These are phyloP conservation scores for Phrynocephalus vlangalii DNA, from an alignment of 2,797 vertebrate species.

Conservation along the genomic window DNA sequence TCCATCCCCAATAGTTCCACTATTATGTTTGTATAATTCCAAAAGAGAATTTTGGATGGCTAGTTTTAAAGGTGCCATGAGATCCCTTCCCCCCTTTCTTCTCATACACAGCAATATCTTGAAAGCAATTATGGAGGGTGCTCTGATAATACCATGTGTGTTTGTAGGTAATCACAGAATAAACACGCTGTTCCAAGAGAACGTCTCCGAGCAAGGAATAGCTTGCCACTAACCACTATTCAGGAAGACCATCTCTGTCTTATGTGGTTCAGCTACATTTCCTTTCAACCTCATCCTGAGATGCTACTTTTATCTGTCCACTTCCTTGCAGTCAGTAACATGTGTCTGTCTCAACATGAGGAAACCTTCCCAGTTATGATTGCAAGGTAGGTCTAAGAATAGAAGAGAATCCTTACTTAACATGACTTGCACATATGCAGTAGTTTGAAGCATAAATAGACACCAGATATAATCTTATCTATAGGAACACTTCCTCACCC, in stretches of 20 bases:
- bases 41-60: no score
- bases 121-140: no score
- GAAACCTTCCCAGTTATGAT: background rate
- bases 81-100: no score
- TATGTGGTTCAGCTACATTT: background rate
- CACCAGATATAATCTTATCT: conserved; percentile 54
- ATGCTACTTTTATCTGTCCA: background rate
- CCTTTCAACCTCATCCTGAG: background rate
- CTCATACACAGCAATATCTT: no score
- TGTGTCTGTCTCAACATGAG: background rate
- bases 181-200: background rate
- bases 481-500: conserved; percentile 26
- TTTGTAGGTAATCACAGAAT: no score
- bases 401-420: conserved; percentile 49
- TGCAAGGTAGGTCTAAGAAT: background rate
- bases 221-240: background rate
- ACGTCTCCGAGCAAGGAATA: background rate
- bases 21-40: no score
- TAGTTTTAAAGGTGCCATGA: no score
- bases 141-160: no score
- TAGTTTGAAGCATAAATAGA: conserved; percentile 28
- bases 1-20: no score
- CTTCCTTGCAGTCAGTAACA: background rate
- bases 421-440: conserved; percentile 43
- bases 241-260: background rate